Evolutionary conservation across 92 coral and sea anemone species (phyloP).

Genomic region (Pocillopora meandrina): DNA sequence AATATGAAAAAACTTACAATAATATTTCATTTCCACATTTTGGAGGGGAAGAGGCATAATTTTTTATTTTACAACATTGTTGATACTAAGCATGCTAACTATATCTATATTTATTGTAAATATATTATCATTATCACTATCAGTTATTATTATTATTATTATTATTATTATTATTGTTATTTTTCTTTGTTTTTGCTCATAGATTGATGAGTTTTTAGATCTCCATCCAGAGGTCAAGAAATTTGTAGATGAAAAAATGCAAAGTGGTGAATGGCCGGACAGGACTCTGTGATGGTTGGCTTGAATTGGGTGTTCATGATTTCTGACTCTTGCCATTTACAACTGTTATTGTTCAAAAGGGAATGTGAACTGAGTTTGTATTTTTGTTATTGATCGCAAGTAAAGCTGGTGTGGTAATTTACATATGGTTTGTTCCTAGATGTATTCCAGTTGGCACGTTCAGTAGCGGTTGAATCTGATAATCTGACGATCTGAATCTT

Average conservation of each 20-base stretch:
- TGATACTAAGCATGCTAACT: conserved; percentile 65
- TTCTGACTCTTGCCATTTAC: background rate
- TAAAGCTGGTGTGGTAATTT: conserved; percentile 14
- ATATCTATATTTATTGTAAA: background rate
- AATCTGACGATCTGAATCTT: too few relatives aligned
- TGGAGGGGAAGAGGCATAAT: conserved; percentile 81
- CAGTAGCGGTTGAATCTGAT: too few relatives aligned
- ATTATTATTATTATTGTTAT: too few relatives aligned
- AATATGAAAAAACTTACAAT: too few relatives aligned
- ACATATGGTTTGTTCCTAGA: background rate
- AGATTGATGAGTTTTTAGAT: too few relatives aligned
- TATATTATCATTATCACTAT: background rate
- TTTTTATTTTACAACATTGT: conserved; percentile 86
- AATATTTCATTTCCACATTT: conserved; percentile 46
- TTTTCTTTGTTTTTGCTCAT: too few relatives aligned
- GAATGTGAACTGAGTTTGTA: conserved; percentile 16
- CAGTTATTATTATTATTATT: too few relatives aligned
- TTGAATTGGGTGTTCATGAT: too few relatives aligned
- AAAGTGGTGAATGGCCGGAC: too few relatives aligned
- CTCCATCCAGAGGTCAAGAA: too few relatives aligned
- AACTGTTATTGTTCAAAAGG: background rate
- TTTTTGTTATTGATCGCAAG: conserved; percentile 19
- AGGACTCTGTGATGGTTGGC: too few relatives aligned
- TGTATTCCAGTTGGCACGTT: background rate
- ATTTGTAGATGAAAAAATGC: too few relatives aligned